Percentiles rank a stretch among this genome's conserved stretches.
phyloP scores from a whole-genome alignment of 1,140 invertebrate species.

The Cheumatopsyche charites region DNA sequence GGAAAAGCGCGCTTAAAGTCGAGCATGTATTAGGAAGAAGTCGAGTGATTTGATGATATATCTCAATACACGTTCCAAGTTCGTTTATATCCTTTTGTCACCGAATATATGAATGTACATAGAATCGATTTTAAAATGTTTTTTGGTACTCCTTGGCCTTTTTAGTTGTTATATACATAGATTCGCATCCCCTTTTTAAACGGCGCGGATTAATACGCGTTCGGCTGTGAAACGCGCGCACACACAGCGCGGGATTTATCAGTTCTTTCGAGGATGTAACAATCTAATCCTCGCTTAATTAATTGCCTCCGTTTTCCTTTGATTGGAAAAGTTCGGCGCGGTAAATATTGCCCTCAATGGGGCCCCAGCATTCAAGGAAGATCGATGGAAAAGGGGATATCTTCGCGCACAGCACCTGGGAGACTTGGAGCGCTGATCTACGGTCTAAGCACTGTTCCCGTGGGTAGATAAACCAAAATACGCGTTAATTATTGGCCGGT shows the following conservation, averaged over 20 bases:
- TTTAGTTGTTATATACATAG: too few relatives aligned
- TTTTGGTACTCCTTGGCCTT: too few relatives aligned
- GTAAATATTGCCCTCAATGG: slow-evolving; percentile 28
- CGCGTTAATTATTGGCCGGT: slow-evolving; percentile 21
- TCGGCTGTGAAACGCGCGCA: background rate
- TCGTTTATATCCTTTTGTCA: too few relatives aligned
- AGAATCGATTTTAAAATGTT: too few relatives aligned
- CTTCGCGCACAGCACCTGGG: slow-evolving; percentile 13
- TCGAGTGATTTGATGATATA: too few relatives aligned
- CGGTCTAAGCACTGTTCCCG: slow-evolving; percentile 11
- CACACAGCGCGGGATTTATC: background rate
- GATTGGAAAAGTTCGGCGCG: slow-evolving; percentile 29
- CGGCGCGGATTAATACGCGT: background rate
- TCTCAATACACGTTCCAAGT: too few relatives aligned
- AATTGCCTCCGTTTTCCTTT: slow-evolving; percentile 30
- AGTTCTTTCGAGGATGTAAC: slow-evolving; percentile 17
- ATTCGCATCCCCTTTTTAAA: background rate
- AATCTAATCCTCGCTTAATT: slow-evolving; percentile 34
- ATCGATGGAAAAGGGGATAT: slow-evolving; percentile 12
- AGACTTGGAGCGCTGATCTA: background rate
- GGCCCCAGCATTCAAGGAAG: background rate
- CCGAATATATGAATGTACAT: too few relatives aligned
- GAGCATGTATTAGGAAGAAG: too few relatives aligned
- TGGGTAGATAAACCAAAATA: slow-evolving; percentile 16
- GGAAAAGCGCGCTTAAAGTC: too few relatives aligned